phyloP scores from a whole-genome alignment of 1,140 invertebrate genomes.

The Scaptodrosophila lebanonensis region DNA sequence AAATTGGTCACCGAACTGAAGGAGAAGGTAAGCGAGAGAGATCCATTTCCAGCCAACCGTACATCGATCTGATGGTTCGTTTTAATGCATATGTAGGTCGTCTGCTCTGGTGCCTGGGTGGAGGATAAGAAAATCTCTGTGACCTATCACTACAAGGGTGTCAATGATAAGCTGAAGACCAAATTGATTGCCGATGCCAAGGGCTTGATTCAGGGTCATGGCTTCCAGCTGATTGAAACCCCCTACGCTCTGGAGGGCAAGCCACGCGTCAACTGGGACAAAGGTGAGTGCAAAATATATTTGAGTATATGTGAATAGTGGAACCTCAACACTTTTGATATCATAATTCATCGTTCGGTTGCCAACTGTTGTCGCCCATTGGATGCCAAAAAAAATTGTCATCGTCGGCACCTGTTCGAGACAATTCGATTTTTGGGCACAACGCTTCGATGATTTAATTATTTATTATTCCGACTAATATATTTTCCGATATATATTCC shows the following conservation, averaged over 20 bases:
- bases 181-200: slow-evolving; percentile 84
- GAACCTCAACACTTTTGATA: slow-evolving; percentile 26
- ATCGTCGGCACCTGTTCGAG: slow-evolving; percentile 61
- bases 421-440: slow-evolving; percentile 62
- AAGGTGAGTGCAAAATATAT: slow-evolving; percentile 78
- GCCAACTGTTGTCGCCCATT: slow-evolving; percentile 61
- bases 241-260: slow-evolving; percentile 92
- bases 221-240: slow-evolving; percentile 87
- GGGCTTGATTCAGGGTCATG: slow-evolving; percentile 84
- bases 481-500: too few species aligned
- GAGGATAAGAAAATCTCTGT: slow-evolving; percentile 93
- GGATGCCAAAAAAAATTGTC: slow-evolving; percentile 21
- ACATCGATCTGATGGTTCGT: too few species aligned
- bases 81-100: slow-evolving; percentile 81
- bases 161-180: slow-evolving; percentile 82
- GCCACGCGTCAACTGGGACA: slow-evolving; percentile 94
- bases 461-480: slow-evolving; percentile 13
- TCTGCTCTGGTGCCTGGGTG: slow-evolving; percentile 92
- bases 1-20: slow-evolving; percentile 87
- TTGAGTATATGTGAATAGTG: neutral
- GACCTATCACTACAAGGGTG: slow-evolving; percentile 92
- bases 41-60: too few species aligned
- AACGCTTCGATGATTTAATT: slow-evolving; percentile 68
- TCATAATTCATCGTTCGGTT: slow-evolving; percentile 14
- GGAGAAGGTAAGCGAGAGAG: slow-evolving; percentile 85